Evolutionary conservation across 23 tunicate genomes (phyloP).

Genomic region (Styela clava): DNA sequence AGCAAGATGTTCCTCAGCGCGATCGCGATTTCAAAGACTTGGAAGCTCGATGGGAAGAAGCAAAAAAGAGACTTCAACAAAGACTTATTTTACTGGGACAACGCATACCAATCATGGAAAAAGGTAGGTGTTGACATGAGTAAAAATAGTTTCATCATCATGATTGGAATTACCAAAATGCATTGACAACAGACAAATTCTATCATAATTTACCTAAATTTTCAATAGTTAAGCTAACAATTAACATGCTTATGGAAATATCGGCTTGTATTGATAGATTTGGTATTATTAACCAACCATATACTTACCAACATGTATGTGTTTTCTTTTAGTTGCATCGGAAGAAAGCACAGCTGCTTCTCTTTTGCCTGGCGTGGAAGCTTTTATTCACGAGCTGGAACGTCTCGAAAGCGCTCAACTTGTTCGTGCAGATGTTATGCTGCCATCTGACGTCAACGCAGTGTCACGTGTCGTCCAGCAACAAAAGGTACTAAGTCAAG

Average conservation of each 20-base stretch:
- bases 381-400: constrained; percentile 35
- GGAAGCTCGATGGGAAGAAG: constrained; percentile 38
- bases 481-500: constrained; percentile 41
- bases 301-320: not conserved
- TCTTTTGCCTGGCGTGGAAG: constrained; percentile 45
- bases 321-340: constrained; percentile 3
- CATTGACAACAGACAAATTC: too few relatives aligned
- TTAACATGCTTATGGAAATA: too few relatives aligned
- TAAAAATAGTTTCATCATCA: not conserved
- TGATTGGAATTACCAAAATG: too few relatives aligned
- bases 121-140: constrained; percentile 16
- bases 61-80: constrained; percentile 20
- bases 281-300: not conserved
- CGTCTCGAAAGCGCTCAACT: constrained; percentile 47
- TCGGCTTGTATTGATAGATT: not conserved
- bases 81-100: constrained; percentile 8
- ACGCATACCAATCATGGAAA: constrained; percentile 8
- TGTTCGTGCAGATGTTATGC: constrained; percentile 64
- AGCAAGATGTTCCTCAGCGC: constrained; percentile 38
- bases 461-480: constrained; percentile 44
- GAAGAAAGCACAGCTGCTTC: constrained; percentile 31
- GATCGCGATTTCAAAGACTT: constrained; percentile 15
- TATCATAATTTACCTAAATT: too few relatives aligned
- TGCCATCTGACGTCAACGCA: constrained; percentile 53
- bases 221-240: too few relatives aligned